Conservation (phyloP, 2,113 vertebrate species). For the Trichechus manatus region DNA sequence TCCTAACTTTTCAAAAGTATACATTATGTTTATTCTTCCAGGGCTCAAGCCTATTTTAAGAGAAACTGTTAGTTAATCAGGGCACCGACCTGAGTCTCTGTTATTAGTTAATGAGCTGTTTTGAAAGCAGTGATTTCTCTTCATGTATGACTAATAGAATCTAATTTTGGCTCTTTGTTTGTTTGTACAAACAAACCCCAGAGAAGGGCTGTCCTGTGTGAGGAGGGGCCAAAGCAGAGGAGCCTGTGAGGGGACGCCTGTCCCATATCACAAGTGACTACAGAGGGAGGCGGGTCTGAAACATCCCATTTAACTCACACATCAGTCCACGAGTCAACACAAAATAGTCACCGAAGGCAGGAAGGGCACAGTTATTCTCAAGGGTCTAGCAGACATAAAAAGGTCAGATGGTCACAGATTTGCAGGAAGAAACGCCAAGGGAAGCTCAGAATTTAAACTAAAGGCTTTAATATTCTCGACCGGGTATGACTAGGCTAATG, state of each 20-base stretch:
- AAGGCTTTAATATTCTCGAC: conserved; percentile 39
- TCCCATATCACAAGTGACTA: conserved; percentile 1
- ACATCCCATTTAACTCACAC: conserved; percentile 25
- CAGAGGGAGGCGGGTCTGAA: background rate
- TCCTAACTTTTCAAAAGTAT: conserved; percentile 18
- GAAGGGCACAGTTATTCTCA: background rate
- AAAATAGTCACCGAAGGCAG: background rate
- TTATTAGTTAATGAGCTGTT: conserved; percentile 25
- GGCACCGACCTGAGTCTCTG: background rate
- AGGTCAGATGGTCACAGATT: conserved; percentile 14
- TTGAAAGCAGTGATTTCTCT: conserved; percentile 57
- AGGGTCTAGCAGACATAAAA: background rate
- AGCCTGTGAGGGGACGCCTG: background rate
- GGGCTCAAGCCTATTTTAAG: background rate
- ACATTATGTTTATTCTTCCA: conserved; percentile 26
- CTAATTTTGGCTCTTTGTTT: background rate
- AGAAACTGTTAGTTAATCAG: conserved; percentile 11
- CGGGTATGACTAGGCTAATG: background rate
- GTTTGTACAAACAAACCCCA: conserved; percentile 36
- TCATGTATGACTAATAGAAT: conserved; percentile 26
- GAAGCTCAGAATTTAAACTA: conserved; percentile 20
- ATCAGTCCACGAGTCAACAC: background rate
- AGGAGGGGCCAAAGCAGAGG: background rate
- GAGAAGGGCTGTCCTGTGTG: background rate
- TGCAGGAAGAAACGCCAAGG: background rate